Evolutionary conservation across 2,113 vertebrate genomes (phyloP).

Genomic region (Triplophysa rosa): DNA sequence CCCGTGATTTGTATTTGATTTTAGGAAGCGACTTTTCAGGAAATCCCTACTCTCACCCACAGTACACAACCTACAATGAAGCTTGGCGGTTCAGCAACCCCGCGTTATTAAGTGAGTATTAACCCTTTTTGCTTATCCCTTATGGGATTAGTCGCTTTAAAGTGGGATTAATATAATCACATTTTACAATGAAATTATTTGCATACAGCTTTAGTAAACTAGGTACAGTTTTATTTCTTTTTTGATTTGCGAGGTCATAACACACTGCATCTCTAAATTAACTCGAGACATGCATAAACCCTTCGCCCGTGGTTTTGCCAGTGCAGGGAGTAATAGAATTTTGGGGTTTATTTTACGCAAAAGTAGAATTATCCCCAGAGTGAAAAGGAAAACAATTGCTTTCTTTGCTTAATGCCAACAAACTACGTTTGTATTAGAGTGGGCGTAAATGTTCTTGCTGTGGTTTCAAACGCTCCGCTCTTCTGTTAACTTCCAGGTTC

Average conservation of each 20-base stretch:
- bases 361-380: neutral
- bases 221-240: conserved; percentile 33
- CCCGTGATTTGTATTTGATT: conserved; percentile 49
- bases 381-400: conserved; percentile 1
- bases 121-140: conserved; percentile 27
- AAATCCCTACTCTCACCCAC: conserved; percentile 98
- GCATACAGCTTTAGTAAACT: conserved; percentile 36
- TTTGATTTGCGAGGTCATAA: conserved; percentile 27
- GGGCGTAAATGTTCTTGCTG: conserved; percentile 60
- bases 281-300: conserved; percentile 4
- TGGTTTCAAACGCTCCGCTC: conserved; percentile 96
- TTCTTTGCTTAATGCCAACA: neutral
- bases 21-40: conserved; percentile 98
- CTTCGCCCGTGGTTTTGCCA: neutral
- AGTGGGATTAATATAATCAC: conserved; percentile 35
- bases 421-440: conserved; percentile 14
- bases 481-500: conserved; percentile 99
- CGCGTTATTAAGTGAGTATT: conserved; percentile 96
- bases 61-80: conserved; percentile 98
- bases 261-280: conserved; percentile 29
- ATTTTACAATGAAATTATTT: conserved; percentile 44
- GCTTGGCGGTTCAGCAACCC: conserved; percentile 99
- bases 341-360: neutral
- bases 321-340: neutral
- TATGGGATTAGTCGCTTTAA: conserved; percentile 30